Percentiles rank a stretch among this genome's conserved stretches.
Conservation (phyloP, 2,888 invertebrate genomes). For the Caenorhabditis sulstoni region DNA sequence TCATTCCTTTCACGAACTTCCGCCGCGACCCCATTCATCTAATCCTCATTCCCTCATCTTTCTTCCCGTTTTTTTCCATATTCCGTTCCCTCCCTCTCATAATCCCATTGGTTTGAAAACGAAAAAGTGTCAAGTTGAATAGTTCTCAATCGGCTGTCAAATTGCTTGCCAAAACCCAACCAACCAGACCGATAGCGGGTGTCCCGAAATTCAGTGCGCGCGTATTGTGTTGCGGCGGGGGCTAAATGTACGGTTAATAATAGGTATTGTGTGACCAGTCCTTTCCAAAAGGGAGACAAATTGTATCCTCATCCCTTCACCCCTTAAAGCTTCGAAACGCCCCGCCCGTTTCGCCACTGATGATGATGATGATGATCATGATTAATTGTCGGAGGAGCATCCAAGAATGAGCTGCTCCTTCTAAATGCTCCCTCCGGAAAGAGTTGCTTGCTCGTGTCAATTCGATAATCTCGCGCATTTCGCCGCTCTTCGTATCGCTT, state of each 20-base stretch:
- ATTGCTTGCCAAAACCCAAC: constrained; percentile 41
- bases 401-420: constrained; percentile 15
- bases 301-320: neutral
- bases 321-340: neutral
- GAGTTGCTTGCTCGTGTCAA: constrained; percentile 36
- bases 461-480: constrained; percentile 52
- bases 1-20: constrained; percentile 20
- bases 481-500: constrained; percentile 16
- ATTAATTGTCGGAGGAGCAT: constrained; percentile 36
- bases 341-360: neutral
- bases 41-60: constrained; percentile 21
- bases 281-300: constrained; percentile 15
- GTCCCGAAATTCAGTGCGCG: constrained; percentile 25
- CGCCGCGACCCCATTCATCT: constrained; percentile 19
- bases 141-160: constrained; percentile 47
- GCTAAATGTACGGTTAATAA: constrained; percentile 60
- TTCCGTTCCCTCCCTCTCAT: constrained; percentile 9
- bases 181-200: constrained; percentile 47
- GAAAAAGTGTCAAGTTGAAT: constrained; percentile 53
- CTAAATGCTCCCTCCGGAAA: constrained; percentile 54
- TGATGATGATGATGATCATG: constrained; percentile 42
- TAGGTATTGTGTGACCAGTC: constrained; percentile 53
- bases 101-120: constrained; percentile 43
- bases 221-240: constrained; percentile 34
- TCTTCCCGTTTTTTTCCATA: neutral